Evolutionary conservation across 1,140 invertebrate genomes (phyloP), one percentile per base, ranked within the genome.

Genomic region (Papilio dardanus): DNA sequence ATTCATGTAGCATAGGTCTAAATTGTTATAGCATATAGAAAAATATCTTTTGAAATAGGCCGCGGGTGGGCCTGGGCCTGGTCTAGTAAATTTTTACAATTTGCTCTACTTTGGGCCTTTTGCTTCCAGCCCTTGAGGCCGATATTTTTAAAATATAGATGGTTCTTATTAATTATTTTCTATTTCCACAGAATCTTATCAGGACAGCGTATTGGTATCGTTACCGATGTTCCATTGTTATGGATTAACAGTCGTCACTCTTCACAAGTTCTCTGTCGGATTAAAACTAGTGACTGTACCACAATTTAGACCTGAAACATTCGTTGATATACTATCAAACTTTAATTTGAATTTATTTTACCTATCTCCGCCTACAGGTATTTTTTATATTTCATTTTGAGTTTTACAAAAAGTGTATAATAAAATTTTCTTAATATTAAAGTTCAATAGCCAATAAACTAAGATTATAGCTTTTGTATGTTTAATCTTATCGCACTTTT

Each of bases 191-290:
- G 89, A 83, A 35, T 79, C 66, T 14, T 68, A 86, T 69, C 89
- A 91, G 89, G 95, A 96, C 58, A 89, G 95, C 0, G 80, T 95
- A 1, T 94, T 96, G 1, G 87, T 87, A 0, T 92, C 98, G 5
- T 87, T 99, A 50, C 98, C 98, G 5, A 95, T 98, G 85, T 99
- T 96, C 81, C 98, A 99, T 84, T 97, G 96, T 74, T 99, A 97
- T 85, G 98, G 97, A 0, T 93, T 98, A 71, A 94, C 92, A 10
- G 82, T 93, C 1, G 78, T 95, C 1, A 89, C 95, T 81, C 75
- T 96, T 0, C 91, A 94, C 69, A 94, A 94, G 77, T 78, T 98
- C 42, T 81, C 92, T 0, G 83, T 88, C n/a, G 97, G 97, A 0
- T 81, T 91, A 0, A 96, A 96, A 82, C 73, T 97, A 31, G 91